Base-by-base conservation (phyloP, 2,797 vertebrate genomes). In the Dallia pectoralis region DNA sequence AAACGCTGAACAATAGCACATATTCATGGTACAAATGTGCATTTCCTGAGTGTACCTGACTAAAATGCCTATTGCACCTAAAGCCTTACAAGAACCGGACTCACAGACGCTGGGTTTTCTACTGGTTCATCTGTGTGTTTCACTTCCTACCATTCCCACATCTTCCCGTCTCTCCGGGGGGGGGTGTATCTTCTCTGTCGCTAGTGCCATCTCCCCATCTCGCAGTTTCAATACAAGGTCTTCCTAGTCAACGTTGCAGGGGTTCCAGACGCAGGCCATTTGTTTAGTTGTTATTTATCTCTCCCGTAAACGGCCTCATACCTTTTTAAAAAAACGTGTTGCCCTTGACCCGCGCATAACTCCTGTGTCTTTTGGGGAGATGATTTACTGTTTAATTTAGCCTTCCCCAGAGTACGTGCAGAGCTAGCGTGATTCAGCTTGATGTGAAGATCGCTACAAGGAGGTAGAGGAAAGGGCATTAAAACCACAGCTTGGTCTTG, bases 221-320 rank as follows among this genome's bases (percentile, higher is more conserved):
- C 40, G 44, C 84, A 80, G 85, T 87, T 85, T 84, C 82, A 30
- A 84, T 81, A 30, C 61, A 70, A 86, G 86, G 87, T 89, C 79
- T 25, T n/a, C 79, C 0, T 33, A 53, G 79, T 82, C 86, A 78
- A 73, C 82, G 84, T 86, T 89, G 86, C 79, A 76, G 84, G 89
- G 86, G 82, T 79, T 44, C 83, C 76, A 84, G 82, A 81, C 79
- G 75, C 74, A 80, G 81, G 87, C 84, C 86, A 88, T 91, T 91
- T 89, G 87, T 89, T 89, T 90, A 87, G 82, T 85, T 76, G 82
- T 90, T 91, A 89, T 91, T 91, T 90, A 91, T 92, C 89, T 89
- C 84, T 82, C 88, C 86, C 89, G 89, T 91, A 88, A 90, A 91
- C 85, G 85, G 79, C 84, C 88, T 91, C 88, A 89, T 91, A 84